phyloP scores from a whole-genome alignment of 2,797 vertebrate species.

The Cynopterus sphinx region DNA sequence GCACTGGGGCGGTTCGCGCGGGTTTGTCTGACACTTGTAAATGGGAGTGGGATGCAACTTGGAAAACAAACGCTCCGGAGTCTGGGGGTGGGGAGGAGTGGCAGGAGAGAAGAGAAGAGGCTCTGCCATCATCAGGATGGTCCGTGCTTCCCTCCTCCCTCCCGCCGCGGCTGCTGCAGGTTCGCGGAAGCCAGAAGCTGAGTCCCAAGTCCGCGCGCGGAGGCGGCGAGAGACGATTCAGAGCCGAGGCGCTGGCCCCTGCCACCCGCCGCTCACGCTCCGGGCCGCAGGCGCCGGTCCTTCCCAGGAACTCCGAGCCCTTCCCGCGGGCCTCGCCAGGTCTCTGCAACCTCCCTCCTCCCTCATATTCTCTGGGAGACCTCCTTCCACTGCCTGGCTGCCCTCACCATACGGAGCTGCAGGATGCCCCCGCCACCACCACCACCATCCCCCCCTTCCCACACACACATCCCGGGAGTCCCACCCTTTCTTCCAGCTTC shows the following conservation, averaged over 20 bases:
- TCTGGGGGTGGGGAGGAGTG: constrained; percentile 9
- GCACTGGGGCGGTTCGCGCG: constrained; percentile 41
- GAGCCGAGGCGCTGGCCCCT: fast-evolving
- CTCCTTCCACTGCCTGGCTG: background rate
- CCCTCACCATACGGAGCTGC: background rate
- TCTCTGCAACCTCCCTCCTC: background rate
- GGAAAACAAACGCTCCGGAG: constrained; percentile 57
- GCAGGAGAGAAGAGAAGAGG: background rate
- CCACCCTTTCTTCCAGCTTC: background rate
- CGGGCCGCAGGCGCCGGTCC: background rate
- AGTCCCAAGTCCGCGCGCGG: background rate
- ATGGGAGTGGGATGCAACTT: constrained; percentile 73
- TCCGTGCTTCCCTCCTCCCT: background rate
- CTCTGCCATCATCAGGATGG: background rate
- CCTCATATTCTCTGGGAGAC: background rate
- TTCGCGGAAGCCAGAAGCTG: background rate
- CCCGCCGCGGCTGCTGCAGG: background rate
- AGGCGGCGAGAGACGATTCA: background rate
- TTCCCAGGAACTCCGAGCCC: background rate
- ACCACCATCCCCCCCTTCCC: background rate
- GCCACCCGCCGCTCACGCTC: background rate
- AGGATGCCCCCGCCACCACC: background rate
- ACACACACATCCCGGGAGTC: background rate
- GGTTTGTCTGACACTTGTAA: constrained; percentile 75
- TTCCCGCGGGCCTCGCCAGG: background rate